These are phyloP conservation scores for Pangasius larnaudii DNA, from an alignment of 2,797 vertebrate genomes.

Conservation along the genomic window DNA sequence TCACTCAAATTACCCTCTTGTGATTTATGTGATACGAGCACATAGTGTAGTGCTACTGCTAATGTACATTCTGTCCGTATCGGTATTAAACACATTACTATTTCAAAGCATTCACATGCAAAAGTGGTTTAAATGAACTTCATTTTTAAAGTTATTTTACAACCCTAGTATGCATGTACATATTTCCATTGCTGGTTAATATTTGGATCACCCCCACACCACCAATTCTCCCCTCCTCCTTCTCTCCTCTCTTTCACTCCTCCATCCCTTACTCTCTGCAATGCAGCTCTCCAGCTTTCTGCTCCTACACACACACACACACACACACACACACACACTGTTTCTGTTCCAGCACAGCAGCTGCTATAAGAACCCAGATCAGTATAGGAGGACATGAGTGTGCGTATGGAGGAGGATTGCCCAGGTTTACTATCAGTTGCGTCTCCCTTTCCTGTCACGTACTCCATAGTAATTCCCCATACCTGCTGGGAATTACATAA, in stretches of 20 bases:
- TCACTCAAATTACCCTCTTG: neutral
- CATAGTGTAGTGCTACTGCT: neutral
- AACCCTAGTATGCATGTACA: neutral
- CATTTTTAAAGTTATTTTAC: neutral
- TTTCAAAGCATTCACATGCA: neutral
- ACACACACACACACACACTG: conserved; percentile 13
- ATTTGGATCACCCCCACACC: conserved; percentile 1
- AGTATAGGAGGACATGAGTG: conserved; percentile 19
- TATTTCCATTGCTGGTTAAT: conserved; percentile 3
- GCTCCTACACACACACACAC: conserved; percentile 2
- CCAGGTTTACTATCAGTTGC: conserved; percentile 43
- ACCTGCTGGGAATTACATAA: conserved; percentile 57
- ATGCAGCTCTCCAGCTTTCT: conserved; percentile 37
- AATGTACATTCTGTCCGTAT: neutral
- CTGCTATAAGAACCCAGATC: conserved; percentile 22
- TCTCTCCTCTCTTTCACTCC: neutral
- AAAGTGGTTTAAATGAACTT: neutral
- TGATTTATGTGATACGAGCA: neutral
- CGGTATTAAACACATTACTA: neutral
- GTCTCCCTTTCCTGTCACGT: conserved; percentile 47
- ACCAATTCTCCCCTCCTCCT: neutral
- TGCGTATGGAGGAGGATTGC: conserved; percentile 42
- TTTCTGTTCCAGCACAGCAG: conserved; percentile 12
- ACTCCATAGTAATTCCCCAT: conserved; percentile 48
- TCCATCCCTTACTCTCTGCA: conserved; percentile 30